Evolutionary conservation across 2,113 vertebrate genomes (phyloP).

Genomic region (Arizona elegans): DNA sequence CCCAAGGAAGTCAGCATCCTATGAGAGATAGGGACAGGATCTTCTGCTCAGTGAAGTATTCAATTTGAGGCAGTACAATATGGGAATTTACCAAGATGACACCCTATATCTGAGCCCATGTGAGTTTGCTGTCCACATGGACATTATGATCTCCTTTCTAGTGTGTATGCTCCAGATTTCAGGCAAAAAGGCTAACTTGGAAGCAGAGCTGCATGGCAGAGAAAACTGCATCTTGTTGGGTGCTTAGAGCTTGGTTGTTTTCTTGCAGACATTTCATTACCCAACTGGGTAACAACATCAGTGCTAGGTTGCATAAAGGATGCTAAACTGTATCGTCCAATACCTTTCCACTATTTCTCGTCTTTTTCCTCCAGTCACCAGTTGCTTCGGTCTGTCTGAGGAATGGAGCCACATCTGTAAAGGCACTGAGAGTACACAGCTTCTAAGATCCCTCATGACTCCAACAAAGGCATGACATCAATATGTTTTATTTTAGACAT

Average conservation of each 20-base stretch:
- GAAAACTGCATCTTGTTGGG: background rate
- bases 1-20: background rate
- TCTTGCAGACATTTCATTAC: background rate
- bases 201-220: background rate
- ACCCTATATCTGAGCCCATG: background rate
- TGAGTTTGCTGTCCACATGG: background rate
- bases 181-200: background rate
- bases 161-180: background rate
- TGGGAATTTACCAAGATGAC: background rate
- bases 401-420: background rate
- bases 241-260: background rate
- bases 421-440: background rate
- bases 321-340: background rate
- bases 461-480: background rate
- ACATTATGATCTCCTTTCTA: background rate
- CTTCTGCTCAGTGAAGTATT: background rate
- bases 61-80: background rate
- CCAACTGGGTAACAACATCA: background rate
- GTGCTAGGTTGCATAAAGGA: background rate
- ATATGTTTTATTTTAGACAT: background rate
- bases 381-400: background rate
- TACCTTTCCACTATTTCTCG: background rate
- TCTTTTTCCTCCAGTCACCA: background rate
- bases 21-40: background rate
- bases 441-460: background rate